Percentiles rank a stretch among this genome's conserved stretches.
phyloP scores from a whole-genome alignment of 2,797 vertebrate genomes.

The Otus scops region DNA sequence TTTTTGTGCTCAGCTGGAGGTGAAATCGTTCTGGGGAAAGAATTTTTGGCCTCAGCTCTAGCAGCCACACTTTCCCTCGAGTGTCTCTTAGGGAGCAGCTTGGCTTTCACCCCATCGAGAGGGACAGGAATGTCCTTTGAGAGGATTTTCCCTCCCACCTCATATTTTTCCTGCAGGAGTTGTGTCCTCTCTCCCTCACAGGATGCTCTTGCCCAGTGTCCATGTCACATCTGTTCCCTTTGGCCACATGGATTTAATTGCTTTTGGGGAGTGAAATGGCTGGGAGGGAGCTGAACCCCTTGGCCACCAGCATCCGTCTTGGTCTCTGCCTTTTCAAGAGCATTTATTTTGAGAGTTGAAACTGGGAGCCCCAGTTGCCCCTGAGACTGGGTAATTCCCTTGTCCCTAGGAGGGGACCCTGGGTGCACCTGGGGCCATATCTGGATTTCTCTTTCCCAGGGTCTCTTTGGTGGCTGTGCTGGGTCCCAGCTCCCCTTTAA shows the following conservation, averaged over 20 bases:
- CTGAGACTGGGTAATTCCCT: background rate
- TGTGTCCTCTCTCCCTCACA: background rate
- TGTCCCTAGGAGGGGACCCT: background rate
- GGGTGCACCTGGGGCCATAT: background rate
- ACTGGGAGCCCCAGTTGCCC: background rate
- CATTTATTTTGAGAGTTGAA: background rate
- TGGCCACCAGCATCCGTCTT: accelerated
- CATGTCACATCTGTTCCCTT: background rate
- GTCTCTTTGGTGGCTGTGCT: no score
- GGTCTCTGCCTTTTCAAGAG: background rate
- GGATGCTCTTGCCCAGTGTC: background rate
- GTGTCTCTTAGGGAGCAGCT: background rate
- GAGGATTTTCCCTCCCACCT: no score
- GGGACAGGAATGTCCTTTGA: background rate
- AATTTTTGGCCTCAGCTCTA: background rate
- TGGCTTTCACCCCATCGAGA: background rate
- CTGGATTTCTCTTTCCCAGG: background rate
- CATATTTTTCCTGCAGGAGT: background rate
- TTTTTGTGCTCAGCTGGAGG: background rate
- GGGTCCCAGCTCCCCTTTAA: background rate
- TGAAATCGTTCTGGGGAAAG: background rate
- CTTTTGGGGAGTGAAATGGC: background rate
- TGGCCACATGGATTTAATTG: background rate
- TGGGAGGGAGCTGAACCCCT: background rate
- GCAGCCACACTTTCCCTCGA: accelerated